These are phyloP conservation scores for Rachycentron canadum DNA, from an alignment of 2,797 vertebrate species.

Conservation along the genomic window DNA sequence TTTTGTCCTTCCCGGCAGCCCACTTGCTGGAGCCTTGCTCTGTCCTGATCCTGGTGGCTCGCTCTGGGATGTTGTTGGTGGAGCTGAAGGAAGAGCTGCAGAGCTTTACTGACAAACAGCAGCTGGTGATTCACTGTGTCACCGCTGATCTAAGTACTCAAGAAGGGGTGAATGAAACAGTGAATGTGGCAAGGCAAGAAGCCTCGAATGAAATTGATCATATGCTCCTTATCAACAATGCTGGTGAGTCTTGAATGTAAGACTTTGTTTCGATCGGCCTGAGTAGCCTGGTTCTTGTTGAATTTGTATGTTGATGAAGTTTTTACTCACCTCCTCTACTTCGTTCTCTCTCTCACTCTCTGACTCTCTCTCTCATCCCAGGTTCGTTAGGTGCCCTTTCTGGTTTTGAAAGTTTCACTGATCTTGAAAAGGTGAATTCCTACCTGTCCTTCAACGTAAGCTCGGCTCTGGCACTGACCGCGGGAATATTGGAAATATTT, in stretches of 20 bases:
- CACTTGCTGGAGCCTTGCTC: constrained; percentile 77
- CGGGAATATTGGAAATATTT: constrained; percentile 81
- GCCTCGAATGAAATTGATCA: constrained; percentile 62
- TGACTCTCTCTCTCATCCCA: constrained; percentile 41
- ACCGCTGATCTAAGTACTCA: constrained; percentile 82
- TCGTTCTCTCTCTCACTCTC: neutral
- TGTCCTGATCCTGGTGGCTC: constrained; percentile 83
- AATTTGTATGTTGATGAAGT: neutral
- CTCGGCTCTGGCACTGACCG: constrained; percentile 85
- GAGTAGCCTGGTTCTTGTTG: neutral
- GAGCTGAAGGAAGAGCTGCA: constrained; percentile 78
- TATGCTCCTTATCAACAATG: constrained; percentile 90
- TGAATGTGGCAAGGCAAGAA: constrained; percentile 56
- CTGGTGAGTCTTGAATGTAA: constrained; percentile 77
- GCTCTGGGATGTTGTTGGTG: constrained; percentile 73
- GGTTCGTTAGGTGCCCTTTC: constrained; percentile 87
- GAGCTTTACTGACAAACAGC: neutral
- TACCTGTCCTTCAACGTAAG: constrained; percentile 86
- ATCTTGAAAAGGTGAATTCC: constrained; percentile 76
- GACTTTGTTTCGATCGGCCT: neutral
- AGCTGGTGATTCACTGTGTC: constrained; percentile 68
- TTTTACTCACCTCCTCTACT: neutral
- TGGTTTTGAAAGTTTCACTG: constrained; percentile 78
- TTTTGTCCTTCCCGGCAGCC: constrained; percentile 51
- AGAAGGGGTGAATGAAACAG: constrained; percentile 76